Percentiles rank a stretch among this genome's conserved stretches.
Conservation (phyloP, 35 echinoderm and acorn worm genomes). For the Lytechinus variegatus region DNA sequence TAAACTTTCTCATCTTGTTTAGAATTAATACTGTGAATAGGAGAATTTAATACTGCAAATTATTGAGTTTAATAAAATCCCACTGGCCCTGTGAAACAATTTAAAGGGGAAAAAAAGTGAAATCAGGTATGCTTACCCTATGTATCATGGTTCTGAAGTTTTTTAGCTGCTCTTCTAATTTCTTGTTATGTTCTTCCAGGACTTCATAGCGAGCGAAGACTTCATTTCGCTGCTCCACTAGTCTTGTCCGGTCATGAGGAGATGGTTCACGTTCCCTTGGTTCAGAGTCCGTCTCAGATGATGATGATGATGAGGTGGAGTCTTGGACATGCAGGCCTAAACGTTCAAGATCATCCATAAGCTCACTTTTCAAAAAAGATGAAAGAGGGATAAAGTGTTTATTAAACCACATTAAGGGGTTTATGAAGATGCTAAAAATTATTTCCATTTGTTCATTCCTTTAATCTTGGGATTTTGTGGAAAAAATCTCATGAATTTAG, state of each 20-base stretch:
- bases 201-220: constrained; percentile 76
- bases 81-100: too few species aligned
- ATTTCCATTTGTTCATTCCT: too few species aligned
- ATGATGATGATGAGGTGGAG: neutral
- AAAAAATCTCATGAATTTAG: too few species aligned
- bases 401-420: neutral
- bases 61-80: too few species aligned
- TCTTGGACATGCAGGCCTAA: neutral
- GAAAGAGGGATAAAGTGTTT: neutral
- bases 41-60: too few species aligned
- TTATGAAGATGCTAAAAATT: too few species aligned
- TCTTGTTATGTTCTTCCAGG: constrained; percentile 80
- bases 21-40: too few species aligned
- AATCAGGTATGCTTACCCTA: neutral
- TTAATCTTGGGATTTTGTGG: too few species aligned
- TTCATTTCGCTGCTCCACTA: constrained; percentile 57
- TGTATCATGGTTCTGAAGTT: constrained; percentile 58
- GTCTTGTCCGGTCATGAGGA: neutral
- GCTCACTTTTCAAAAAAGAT: constrained; percentile 41
- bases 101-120: too few species aligned
- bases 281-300: neutral
- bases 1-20: too few species aligned
- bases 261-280: constrained; percentile 22
- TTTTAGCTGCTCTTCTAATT: constrained; percentile 65
- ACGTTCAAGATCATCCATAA: constrained; percentile 49